Base-by-base conservation (phyloP, 2,888 invertebrate species). In the Macaria notata region DNA sequence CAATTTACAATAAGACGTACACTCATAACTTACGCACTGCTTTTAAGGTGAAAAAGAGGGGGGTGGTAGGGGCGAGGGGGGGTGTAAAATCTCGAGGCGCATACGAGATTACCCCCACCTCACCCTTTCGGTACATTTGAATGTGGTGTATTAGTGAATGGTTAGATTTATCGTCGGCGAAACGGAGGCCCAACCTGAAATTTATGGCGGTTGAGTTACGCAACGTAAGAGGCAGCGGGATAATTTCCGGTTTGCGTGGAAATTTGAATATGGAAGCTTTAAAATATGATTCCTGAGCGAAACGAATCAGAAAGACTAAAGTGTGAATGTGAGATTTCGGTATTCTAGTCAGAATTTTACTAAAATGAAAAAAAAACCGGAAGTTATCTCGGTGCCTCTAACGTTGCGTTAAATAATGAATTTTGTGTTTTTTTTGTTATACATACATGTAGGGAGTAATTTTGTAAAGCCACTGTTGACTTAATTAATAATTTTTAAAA, bases 131-230 rank as follows among this genome's bases (percentile, higher is more conserved):
- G 76, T 80, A 81, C 82, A 85, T 87, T 87, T 87, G 86, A 88
- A 87, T 88, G 84, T 76, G 83, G 82, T 81, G 82, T 85, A 86
- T 85, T 88, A 84, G 84, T 81, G 83, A 86, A 84, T 81, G 84
- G 80, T 72, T 71, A 83, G 87, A 88, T 88, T 86, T 88, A 88
- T 86, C 72, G 79, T 71, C 68, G 72, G 62, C 66, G 76, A 73
- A 77, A 80, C 76, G 81, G 74, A 78, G 78, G 80, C 64, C 74
- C 76, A 74, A 75, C 76, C 67, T 54, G 68, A 78, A 80, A 86
- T 86, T 86, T 86, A 84, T 84, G 76, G 72, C 72, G 61, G 70
- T 51, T 54, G 62, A 53, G 67, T 73, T 69, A 53, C 59, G 68
- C 54, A 56, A 56, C 54, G 46, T 52, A 54, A 41, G 39, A 48